A percentile compares a stretch with the other conserved stretches of the same genome.
phyloP scores from a whole-genome alignment of 2,113 vertebrate species.

The Ophiodon elongatus region DNA sequence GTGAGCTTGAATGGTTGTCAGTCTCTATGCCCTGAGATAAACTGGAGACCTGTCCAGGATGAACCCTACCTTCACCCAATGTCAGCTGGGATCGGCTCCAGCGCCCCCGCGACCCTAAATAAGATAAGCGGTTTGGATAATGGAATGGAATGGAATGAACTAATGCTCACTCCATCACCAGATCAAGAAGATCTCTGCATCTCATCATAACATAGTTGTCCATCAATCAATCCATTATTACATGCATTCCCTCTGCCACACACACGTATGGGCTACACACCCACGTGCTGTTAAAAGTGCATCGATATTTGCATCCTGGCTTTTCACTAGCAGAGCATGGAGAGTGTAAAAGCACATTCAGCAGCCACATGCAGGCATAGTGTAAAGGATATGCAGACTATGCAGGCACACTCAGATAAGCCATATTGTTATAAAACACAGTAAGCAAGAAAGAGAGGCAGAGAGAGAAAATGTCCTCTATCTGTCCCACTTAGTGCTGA shows the following conservation, averaged over 20 bases:
- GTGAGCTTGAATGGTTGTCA: no score
- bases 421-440: conserved; percentile 16
- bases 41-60: no score
- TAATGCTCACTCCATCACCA: neutral
- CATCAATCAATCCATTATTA: neutral
- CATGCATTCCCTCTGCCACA: neutral
- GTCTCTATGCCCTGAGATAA: no score
- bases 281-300: neutral
- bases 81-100: no score
- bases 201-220: neutral
- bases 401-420: neutral
- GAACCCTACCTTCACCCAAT: no score
- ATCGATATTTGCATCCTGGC: conserved; percentile 27
- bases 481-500: conserved; percentile 77
- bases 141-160: no score
- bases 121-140: no score
- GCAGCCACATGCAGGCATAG: neutral
- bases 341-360: conserved; percentile 25
- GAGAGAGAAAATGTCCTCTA: conserved; percentile 70
- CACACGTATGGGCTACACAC: neutral
- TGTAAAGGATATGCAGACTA: neutral
- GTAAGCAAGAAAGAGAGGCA: conserved; percentile 12
- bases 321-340: neutral
- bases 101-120: no score
- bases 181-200: neutral